Conservation (phyloP, 2,797 vertebrate genomes). For the Phataginus tricuspis region DNA sequence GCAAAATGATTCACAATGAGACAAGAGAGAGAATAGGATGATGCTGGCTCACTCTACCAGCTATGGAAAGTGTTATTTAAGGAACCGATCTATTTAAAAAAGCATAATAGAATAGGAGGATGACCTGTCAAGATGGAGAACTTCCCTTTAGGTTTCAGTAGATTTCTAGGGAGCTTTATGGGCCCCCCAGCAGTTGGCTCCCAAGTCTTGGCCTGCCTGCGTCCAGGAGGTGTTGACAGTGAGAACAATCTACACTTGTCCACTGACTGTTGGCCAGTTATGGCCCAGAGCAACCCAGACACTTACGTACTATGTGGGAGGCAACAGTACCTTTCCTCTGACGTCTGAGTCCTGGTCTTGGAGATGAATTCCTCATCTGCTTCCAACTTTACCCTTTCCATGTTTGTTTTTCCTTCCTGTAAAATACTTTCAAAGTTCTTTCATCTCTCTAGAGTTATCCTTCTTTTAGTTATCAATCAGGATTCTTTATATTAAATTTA, state of each 20-base stretch:
- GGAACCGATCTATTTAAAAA: not conserved
- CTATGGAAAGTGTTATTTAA: not conserved
- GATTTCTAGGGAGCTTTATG: not conserved
- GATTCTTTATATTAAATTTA: not conserved
- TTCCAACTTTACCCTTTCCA: not conserved
- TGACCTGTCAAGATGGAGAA: not conserved
- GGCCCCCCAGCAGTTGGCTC: not conserved
- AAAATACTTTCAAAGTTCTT: not conserved
- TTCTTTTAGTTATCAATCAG: not conserved
- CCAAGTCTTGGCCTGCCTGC: not conserved
- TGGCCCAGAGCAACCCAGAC: not conserved
- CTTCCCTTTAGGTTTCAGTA: not conserved
- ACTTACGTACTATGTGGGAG: fast-evolving
- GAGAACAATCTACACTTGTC: too few species aligned
- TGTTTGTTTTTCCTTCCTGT: not conserved
- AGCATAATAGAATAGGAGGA: not conserved
- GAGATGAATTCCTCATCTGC: not conserved
- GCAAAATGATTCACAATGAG: not conserved
- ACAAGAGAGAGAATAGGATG: not conserved
- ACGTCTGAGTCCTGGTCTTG: not conserved
- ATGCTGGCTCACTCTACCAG: not conserved
- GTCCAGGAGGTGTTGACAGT: not conserved
- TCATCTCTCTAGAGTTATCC: not conserved
- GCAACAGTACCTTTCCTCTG: not conserved
- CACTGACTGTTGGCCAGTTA: not conserved